Percentiles rank a stretch among this genome's conserved stretches.
These are phyloP conservation scores for Atethmia centrago DNA, from an alignment of 2,888 invertebrate species.

Conservation along the genomic window DNA sequence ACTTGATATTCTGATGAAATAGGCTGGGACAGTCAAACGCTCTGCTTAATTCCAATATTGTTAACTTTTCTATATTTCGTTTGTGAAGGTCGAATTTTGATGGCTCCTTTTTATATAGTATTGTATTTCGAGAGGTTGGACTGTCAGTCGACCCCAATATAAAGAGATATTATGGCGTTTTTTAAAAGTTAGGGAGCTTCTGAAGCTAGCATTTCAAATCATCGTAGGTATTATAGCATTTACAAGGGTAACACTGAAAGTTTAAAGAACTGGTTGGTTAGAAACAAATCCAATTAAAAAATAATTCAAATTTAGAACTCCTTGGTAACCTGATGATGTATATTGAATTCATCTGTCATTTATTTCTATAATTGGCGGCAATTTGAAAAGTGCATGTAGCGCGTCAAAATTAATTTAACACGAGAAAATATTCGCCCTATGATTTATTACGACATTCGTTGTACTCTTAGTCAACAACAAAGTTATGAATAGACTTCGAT, in stretches of 20 bases:
- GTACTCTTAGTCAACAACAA: background rate
- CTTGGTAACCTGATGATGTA: background rate
- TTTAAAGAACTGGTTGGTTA: background rate
- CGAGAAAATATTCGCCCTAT: background rate
- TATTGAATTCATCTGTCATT: background rate
- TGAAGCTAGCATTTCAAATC: background rate
- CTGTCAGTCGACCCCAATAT: background rate
- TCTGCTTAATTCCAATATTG: background rate
- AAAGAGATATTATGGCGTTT: background rate
- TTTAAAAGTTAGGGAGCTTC: background rate
- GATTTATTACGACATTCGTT: background rate
- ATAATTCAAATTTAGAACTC: background rate
- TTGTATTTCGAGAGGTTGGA: background rate
- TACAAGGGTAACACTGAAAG: too few species aligned
- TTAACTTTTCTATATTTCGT: background rate
- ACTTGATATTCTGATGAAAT: background rate
- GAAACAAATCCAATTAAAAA: background rate
- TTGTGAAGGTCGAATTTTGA: background rate
- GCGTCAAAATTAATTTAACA: background rate
- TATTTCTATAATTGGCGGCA: background rate
- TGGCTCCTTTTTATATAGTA: background rate
- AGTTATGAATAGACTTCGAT: background rate
- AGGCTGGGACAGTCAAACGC: too few species aligned
- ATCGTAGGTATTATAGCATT: background rate
- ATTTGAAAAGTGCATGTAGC: background rate